Base-by-base conservation (phyloP, 2,113 vertebrate species). In the Chaetorhynchus papuensis region DNA sequence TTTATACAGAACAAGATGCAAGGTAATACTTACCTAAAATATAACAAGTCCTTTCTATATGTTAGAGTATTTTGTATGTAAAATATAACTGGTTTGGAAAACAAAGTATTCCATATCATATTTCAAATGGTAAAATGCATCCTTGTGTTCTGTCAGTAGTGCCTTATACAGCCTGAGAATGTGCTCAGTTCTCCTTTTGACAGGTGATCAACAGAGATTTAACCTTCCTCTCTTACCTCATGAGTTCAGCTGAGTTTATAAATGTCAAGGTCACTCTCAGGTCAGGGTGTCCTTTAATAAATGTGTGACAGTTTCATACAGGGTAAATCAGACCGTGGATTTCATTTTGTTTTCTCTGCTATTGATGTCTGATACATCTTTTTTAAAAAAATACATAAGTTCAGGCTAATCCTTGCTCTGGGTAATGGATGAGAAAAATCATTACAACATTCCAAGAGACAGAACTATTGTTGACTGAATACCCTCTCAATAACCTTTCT, bases 1-100 rank as follows among this genome's bases (percentile, higher is more conserved):
- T 99, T 94, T 99, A 99, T 86, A 97, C 98, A 82, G 99, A 99
- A 97, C 96, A 97, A 45, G 98, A 98, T 94, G 97, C 98, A 79
- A 99, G 99, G 99, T 99, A 98, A 98, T 97, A 59, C 20, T 39
- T 56, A 56, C 5, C 44, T 75, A 65, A 90, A 93, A 79, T 76
- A 44, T n/a, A 75, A 16, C 11, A 86, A 88, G 4, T 84, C 22
- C 27, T 60, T 77, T 64, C 52, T 4, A 9, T 65, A 61, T 47
- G 56, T 44, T 72, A 21, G 13, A 60, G 16, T 69, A 47, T 79
- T 79, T 82, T 54, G 12, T 60, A 52, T 45, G 26, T 68, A 60
- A 63, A 71, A 66, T 64, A 8, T 24, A 87, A 70, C 15, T 88
- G 54, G 10, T 54, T 94, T 88, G 41, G 24, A 77, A 89, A 90